phyloP scores from a whole-genome alignment of 2,113 vertebrate species.

The Mus musculus region GRCm39 chr9:41181501-41182000 shows the following conservation, averaged over 20 bases:
- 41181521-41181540: background rate
- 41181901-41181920: background rate
- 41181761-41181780: slow-evolving; percentile 3
- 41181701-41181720: background rate
- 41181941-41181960: background rate
- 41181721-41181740: background rate
- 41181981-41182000: slow-evolving; percentile 5
- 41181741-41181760: background rate
- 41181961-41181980: background rate
- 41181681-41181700: background rate
- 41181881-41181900: background rate
- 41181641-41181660: background rate
- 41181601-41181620: background rate
- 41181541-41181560: background rate
- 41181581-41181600: background rate
- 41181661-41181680: background rate
- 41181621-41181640: background rate
- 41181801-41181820: background rate
- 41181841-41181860: background rate
- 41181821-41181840: background rate
- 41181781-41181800: slow-evolving; percentile 18
- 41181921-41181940: background rate
- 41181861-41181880: background rate
- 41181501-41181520: background rate
- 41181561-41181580: background rate